These are phyloP conservation scores for Drosophila mettleri DNA, from an alignment of 2,888 invertebrate genomes.

Conservation along the genomic window DNA sequence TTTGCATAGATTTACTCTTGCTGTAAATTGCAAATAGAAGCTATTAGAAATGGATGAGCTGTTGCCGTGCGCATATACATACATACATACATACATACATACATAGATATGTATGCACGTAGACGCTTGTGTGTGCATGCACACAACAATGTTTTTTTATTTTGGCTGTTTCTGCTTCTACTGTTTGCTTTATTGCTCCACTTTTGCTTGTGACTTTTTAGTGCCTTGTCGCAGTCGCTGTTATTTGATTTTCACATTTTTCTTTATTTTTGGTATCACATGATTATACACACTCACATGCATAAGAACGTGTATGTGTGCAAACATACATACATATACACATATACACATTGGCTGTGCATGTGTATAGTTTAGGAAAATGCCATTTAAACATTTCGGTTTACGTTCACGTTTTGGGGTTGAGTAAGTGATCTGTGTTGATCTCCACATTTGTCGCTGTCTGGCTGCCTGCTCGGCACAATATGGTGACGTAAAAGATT, in stretches of 20 bases:
- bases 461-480: conserved; percentile 17
- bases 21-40: conserved; percentile 50
- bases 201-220: conserved; percentile 80
- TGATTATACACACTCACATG: conserved; percentile 70
- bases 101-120: conserved; percentile 1
- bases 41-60: conserved; percentile 38
- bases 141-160: conserved; percentile 32
- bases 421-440: conserved; percentile 77
- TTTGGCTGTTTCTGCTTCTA: conserved; percentile 50
- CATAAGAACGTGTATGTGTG: too few relatives aligned
- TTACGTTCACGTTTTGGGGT: conserved; percentile 60
- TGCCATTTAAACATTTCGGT: conserved; percentile 71
- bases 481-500: conserved; percentile 67
- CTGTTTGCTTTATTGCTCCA: conserved; percentile 81
- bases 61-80: conserved; percentile 27
- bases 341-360: background rate
- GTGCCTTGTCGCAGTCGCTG: conserved; percentile 69
- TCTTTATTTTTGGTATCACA: conserved; percentile 77
- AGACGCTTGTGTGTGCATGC: conserved; percentile 15
- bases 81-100: conserved; percentile 1
- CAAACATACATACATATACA: background rate
- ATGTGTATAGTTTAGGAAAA: conserved; percentile 62
- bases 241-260: conserved; percentile 83
- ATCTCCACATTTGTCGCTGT: conserved; percentile 71
- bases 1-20: conserved; percentile 53